Percentiles rank a stretch among this genome's conserved stretches.
These are phyloP conservation scores for Polylopha cassiicola DNA, from an alignment of 2,888 invertebrate species.

Conservation along the genomic window DNA sequence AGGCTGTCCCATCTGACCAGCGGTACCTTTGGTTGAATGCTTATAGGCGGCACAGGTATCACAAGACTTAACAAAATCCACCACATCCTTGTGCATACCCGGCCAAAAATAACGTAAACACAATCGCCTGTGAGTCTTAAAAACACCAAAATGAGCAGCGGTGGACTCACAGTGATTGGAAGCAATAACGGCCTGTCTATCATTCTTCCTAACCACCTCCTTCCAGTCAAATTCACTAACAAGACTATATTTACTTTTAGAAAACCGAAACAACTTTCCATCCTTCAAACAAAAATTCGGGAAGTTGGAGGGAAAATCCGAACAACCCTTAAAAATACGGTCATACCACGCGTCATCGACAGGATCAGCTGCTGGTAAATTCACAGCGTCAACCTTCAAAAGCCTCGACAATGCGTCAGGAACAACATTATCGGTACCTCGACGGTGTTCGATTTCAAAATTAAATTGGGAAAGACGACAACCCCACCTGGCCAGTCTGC, in stretches of 20 bases:
- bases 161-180: not conserved
- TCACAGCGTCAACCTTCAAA: no score
- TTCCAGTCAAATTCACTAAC: no score
- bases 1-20: constrained; percentile 20
- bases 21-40: not conserved
- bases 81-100: not conserved
- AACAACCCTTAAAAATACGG: constrained; percentile 24
- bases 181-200: no score
- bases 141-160: not conserved
- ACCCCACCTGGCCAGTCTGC: constrained; percentile 14
- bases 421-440: constrained; percentile 7
- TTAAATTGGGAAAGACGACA: constrained; percentile 2
- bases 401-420: constrained; percentile 8
- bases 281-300: constrained; percentile 25
- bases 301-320: constrained; percentile 14
- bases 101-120: not conserved
- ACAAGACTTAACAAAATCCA: not conserved
- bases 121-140: constrained; percentile 6
- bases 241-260: constrained; percentile 14
- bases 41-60: constrained; percentile 6
- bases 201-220: no score
- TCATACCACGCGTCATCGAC: constrained; percentile 26
- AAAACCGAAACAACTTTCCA: constrained; percentile 19
- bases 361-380: no score
- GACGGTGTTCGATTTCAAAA: constrained; percentile 7